Evolutionary conservation across 2,888 invertebrate species (phyloP), one percentile per base, ranked within the genome.

Genomic region (Parnassius mnemosyne): DNA sequence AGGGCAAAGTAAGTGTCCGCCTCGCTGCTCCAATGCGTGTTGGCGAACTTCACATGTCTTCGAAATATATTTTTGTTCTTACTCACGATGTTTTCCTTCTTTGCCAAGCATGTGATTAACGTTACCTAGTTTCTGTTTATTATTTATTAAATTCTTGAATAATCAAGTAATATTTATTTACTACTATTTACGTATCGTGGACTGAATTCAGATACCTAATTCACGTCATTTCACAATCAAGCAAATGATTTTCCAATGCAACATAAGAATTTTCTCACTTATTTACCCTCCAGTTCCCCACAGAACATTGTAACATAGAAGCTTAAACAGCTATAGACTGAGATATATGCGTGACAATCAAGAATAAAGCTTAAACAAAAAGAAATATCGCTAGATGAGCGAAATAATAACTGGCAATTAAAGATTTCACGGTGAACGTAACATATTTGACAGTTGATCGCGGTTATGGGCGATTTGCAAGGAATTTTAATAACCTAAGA

Each of bases 381-480:
- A 13, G 62, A 61, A 67, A 63, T 60, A 64, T 62, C 63, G 54
- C 64, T 66, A 59, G 62, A 63, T 67, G 69, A 72, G 74, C 69
- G 72, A 70, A 72, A 13, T 49, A 13, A 13, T 49, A 12, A 75
- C 71, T 66, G 65, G 68, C 71, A 70, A 81, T 84, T 84, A 84
- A 65, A 75, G 71, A 84, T 84, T 84, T 79, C 76, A 83, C 76
- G 78, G 75, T 66, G 68, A 67, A 72, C 72, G 67, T 61, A 69
- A 69, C 65, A 67, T 76, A 73, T 81, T 80, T 81, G 83, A 79
- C 81, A 81, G 76, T 60, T 53, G 59, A 63, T 59, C 50, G 64
- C 53, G 60, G 53, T 55, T 63, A 58, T 41, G 54, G 55, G 50
- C 65, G 53, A 68, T 69, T 68, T 66, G 66, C 67, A 59, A 63